phyloP scores from a whole-genome alignment of 2,888 invertebrate species.

The Lepidocyrtinus sp. region DNA sequence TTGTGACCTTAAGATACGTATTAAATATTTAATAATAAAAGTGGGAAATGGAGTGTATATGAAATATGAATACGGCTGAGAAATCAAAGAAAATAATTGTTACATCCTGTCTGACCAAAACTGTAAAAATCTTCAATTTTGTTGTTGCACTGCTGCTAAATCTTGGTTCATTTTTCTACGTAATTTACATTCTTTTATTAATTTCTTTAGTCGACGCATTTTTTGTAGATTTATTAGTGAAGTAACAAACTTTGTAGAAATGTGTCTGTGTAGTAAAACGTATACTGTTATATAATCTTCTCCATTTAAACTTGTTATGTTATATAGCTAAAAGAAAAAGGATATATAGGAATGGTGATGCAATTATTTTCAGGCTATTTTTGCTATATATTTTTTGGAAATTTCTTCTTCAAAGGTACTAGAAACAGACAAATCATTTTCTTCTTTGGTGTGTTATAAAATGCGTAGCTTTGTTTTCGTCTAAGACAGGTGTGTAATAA shows the following conservation, averaged over 20 bases:
- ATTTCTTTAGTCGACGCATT: no score
- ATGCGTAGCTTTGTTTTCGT: slow-evolving; percentile 23
- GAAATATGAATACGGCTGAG: not conserved
- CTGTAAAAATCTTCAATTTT: no score
- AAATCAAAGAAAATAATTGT: no score
- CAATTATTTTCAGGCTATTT: slow-evolving; percentile 35
- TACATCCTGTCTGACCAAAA: slow-evolving; percentile 43
- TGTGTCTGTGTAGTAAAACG: not conserved
- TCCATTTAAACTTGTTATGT: slow-evolving; percentile 13
- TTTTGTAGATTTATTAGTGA: no score
- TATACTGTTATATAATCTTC: slow-evolving; percentile 10
- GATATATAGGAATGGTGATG: slow-evolving; percentile 18
- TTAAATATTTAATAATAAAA: not conserved
- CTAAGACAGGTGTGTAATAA: slow-evolving; percentile 28
- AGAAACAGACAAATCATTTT: slow-evolving; percentile 40
- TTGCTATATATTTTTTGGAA: slow-evolving; percentile 45
- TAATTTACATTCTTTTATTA: no score
- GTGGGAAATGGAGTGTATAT: not conserved
- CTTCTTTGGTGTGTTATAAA: not conserved
- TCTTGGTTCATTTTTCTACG: slow-evolving; percentile 17
- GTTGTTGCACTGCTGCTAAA: no score
- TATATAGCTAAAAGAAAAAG: slow-evolving; percentile 12
- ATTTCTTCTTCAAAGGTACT: slow-evolving; percentile 38
- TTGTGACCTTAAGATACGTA: no score
- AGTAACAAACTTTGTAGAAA: not conserved